phyloP scores from a whole-genome alignment of 2,113 vertebrate species.

The Engystomops pustulosus region DNA sequence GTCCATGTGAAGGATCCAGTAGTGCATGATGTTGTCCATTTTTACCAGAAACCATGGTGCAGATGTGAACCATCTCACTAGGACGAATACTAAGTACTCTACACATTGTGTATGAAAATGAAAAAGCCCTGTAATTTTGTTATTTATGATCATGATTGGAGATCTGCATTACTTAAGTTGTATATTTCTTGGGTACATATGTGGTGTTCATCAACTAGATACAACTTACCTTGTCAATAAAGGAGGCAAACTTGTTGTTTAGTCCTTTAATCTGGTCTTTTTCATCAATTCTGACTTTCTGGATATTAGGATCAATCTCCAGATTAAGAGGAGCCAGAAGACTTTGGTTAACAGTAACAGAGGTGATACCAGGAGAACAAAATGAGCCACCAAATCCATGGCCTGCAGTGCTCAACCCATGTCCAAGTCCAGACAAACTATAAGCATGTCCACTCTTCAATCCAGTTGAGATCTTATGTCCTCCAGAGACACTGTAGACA shows the following conservation, averaged over 20 bases:
- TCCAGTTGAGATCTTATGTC: conserved; percentile 39
- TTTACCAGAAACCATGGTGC: too few species aligned
- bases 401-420: background rate
- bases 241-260: conserved; percentile 57
- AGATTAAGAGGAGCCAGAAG: conserved; percentile 46
- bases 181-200: too few species aligned
- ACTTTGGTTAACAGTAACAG: conserved; percentile 46
- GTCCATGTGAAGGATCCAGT: too few species aligned
- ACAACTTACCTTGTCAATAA: conserved; percentile 60
- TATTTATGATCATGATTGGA: too few species aligned
- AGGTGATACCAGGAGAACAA: conserved; percentile 36
- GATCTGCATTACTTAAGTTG: too few species aligned
- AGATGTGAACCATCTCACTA: too few species aligned
- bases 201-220: too few species aligned
- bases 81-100: too few species aligned
- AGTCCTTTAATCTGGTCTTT: conserved; percentile 59
- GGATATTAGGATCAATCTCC: conserved; percentile 52
- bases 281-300: conserved; percentile 53
- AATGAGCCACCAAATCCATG: conserved; percentile 46
- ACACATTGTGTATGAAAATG: too few species aligned
- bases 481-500: conserved; percentile 42
- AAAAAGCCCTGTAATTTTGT: background rate
- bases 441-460: conserved; percentile 36
- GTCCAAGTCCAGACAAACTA: conserved; percentile 28
- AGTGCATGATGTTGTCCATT: too few species aligned